These are phyloP conservation scores for Pantala flavescens DNA, from an alignment of 1,140 invertebrate genomes.

Conservation along the genomic window DNA sequence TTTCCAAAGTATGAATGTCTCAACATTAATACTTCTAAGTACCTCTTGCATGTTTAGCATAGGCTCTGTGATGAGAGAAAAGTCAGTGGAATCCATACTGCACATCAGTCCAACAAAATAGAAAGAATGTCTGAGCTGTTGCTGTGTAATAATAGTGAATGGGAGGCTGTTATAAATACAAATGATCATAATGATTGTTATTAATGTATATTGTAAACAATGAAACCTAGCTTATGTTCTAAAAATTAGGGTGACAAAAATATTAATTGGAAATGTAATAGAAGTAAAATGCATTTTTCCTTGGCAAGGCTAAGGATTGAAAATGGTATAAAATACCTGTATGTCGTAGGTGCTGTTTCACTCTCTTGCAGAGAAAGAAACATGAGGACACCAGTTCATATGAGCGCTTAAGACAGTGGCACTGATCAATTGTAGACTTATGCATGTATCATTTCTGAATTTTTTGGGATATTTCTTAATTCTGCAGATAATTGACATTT, in stretches of 20 bases:
- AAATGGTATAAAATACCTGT: not conserved
- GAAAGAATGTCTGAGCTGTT: slow-evolving; percentile 1
- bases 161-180: not conserved
- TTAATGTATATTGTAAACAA: not conserved
- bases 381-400: not conserved
- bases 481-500: too few species aligned
- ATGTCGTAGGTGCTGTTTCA: not conserved
- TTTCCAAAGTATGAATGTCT: slow-evolving; percentile 3
- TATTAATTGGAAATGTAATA: not conserved
- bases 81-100: not conserved
- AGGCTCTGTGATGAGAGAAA: not conserved
- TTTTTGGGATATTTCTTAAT: too few species aligned
- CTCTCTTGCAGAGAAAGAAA: not conserved
- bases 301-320: not conserved
- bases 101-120: not conserved
- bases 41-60: slow-evolving; percentile 9
- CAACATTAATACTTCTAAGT: slow-evolving; percentile 7
- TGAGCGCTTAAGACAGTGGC: not conserved
- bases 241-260: not conserved
- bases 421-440: not conserved
- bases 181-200: not conserved
- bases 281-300: not conserved
- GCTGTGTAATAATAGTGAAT: slow-evolving; percentile 6
- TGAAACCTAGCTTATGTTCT: not conserved
- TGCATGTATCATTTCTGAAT: too few species aligned